These are phyloP conservation scores for Epinotia bilunana DNA, from an alignment of 2,888 invertebrate species.

Conservation along the genomic window DNA sequence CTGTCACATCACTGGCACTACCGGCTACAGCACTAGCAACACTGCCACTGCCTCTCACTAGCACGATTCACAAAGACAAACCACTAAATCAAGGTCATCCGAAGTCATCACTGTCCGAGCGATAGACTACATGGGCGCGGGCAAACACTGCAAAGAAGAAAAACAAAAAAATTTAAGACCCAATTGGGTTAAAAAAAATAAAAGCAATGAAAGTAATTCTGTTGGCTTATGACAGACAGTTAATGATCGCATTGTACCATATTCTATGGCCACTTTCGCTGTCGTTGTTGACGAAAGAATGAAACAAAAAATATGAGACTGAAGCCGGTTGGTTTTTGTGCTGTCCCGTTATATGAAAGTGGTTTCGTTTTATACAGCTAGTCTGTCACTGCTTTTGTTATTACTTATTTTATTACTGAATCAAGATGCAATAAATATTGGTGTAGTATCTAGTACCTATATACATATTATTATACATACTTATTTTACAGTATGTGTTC, in stretches of 20 bases:
- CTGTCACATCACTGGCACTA: constrained; percentile 78
- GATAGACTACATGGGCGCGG: constrained; percentile 71
- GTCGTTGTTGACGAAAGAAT: constrained; percentile 53
- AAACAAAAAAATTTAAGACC: constrained; percentile 73
- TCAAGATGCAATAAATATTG: constrained; percentile 13
- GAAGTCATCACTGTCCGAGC: constrained; percentile 74
- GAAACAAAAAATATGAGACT: constrained; percentile 56
- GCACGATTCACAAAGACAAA: constrained; percentile 69
- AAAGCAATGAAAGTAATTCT: constrained; percentile 51
- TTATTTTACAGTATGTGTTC: constrained; percentile 5
- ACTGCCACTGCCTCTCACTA: constrained; percentile 68
- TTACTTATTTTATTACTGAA: constrained; percentile 12
- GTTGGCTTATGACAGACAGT: constrained; percentile 52
- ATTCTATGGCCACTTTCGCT: constrained; percentile 59
- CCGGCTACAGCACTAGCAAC: constrained; percentile 54
- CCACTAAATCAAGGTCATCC: constrained; percentile 75
- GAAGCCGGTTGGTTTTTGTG: constrained; percentile 53
- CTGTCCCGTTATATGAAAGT: constrained; percentile 63
- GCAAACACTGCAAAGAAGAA: constrained; percentile 81
- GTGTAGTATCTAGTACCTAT: too few species aligned
- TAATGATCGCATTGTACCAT: constrained; percentile 56
- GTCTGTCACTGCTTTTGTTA: constrained; percentile 43
- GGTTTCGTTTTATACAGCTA: constrained; percentile 46
- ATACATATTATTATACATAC: not conserved
- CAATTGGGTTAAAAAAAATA: constrained; percentile 56